phyloP scores from a whole-genome alignment of 2,113 vertebrate genomes.

The Solea senegalensis region DNA sequence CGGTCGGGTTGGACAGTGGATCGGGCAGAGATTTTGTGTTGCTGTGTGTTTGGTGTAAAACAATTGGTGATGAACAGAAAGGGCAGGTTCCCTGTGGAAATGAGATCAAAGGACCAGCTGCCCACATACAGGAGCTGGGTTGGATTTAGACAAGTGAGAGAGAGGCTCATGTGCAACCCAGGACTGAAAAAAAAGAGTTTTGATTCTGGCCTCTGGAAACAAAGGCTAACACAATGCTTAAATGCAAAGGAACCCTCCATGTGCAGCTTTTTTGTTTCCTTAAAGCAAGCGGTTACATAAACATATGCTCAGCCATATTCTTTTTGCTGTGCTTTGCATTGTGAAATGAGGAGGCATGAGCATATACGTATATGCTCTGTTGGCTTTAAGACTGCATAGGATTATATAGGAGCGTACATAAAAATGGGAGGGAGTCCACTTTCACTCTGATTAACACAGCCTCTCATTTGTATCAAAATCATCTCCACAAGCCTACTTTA shows the following conservation, averaged over 20 bases:
- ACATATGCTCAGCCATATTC: conserved; percentile 46
- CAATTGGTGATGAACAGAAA: conserved; percentile 72
- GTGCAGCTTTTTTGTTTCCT: conserved; percentile 53
- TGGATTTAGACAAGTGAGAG: conserved; percentile 42
- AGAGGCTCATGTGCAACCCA: conserved; percentile 34
- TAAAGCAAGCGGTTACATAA: conserved; percentile 40
- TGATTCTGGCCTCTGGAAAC: conserved; percentile 58
- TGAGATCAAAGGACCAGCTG: conserved; percentile 82
- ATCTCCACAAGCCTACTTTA: background rate
- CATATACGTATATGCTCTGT: conserved; percentile 43
- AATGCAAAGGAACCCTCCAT: conserved; percentile 54
- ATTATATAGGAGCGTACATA: conserved; percentile 1
- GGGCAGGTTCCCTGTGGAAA: conserved; percentile 75
- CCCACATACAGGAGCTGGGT: conserved; percentile 53
- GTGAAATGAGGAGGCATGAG: conserved; percentile 32
- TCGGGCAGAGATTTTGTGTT: conserved; percentile 41
- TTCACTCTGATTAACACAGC: background rate
- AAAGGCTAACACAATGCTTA: conserved; percentile 51
- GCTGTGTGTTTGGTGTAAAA: conserved; percentile 59
- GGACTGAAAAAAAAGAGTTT: conserved; percentile 44
- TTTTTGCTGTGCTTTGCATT: conserved; percentile 39
- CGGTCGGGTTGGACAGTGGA: conserved; percentile 13
- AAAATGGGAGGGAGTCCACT: conserved; percentile 4
- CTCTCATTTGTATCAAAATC: background rate
- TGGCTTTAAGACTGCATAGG: conserved; percentile 27